Base-by-base conservation (phyloP, 2,797 vertebrate species). In the Okamejei kenojei region DNA sequence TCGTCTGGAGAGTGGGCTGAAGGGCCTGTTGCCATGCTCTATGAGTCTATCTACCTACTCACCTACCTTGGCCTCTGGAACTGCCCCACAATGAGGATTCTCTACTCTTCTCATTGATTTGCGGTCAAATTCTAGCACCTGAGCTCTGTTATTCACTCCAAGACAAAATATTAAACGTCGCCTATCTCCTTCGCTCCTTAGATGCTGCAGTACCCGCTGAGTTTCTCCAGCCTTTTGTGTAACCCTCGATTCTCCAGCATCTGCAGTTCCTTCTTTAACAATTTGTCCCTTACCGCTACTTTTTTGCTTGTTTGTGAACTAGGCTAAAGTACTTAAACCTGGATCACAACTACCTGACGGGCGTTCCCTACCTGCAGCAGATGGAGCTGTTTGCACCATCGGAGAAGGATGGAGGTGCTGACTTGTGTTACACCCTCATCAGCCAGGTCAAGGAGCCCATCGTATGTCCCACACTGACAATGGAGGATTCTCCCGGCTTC, bases 301-400 rank as follows among this genome's bases (percentile, higher is more conserved):
- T 94, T 93, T 93, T 93, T 58, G 93, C 90, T 94, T 94, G 94
- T 94, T 90, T 78, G 94, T 5, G 93, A 94, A 81, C 94, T 54
- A 99, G 98, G 94, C 94, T 98, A 81, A 97, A 95, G 94, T 94
- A 96, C 94, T 95, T 98, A 95, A 98, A 98, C 94, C 95, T 98
- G 93, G 96, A 97, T 94, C 94, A 95, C 93, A 98, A 98, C 93
- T 76, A 54, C 93, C 97, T 99, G 94, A 96, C 95, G 82, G 96
- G 96, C 94, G 95, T 98, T 17, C 97, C 98, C 0, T 97, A 96
- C 94, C 94, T 97, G 93, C 95, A 95, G 73, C 94, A 95, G 77
- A 94, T 93, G 93, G 93, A 23, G n/a, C 32, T 35, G 54, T 93
- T 93, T 29, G 88, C 94, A 61, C 73, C 93, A 86, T 29, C 17